These are phyloP conservation scores for Miichthys miiuy DNA, from an alignment of 2,797 vertebrate species.

Conservation along the genomic window DNA sequence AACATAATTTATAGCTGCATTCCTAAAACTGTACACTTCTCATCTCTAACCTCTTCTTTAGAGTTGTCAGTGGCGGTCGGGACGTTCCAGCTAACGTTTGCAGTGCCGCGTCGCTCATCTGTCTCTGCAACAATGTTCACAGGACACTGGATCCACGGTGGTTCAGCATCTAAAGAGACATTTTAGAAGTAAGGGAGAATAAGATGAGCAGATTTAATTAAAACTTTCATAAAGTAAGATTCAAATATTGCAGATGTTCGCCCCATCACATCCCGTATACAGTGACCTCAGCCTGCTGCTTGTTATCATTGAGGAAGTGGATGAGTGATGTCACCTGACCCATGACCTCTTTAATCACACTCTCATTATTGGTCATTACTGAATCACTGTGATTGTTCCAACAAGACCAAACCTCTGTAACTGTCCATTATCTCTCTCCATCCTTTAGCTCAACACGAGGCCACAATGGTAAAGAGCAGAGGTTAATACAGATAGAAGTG, in stretches of 20 bases:
- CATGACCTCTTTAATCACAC: conserved; percentile 47
- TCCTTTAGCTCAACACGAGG: conserved; percentile 25
- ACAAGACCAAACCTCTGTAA: conserved; percentile 8
- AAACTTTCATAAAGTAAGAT: not conserved
- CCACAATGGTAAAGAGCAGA: not conserved
- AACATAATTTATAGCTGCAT: not conserved
- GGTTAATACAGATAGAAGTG: conserved; percentile 6
- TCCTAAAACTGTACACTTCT: too few relatives aligned
- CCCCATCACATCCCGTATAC: not conserved
- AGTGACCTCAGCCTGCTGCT: conserved; percentile 41
- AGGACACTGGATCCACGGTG: conserved; percentile 92
- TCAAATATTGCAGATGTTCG: conserved; percentile 39
- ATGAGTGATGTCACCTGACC: conserved; percentile 65
- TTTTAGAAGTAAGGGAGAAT: conserved; percentile 4
- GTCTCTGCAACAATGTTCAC: conserved; percentile 87
- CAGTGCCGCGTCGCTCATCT: conserved; percentile 90
- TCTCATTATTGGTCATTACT: conserved; percentile 39
- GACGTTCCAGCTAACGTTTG: conserved; percentile 90
- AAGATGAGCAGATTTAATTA: conserved; percentile 9
- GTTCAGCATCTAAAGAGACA: conserved; percentile 86
- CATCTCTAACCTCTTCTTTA: conserved; percentile 88
- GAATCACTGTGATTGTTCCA: conserved; percentile 28
- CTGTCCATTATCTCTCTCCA: not conserved
- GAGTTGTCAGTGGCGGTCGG: conserved; percentile 92
- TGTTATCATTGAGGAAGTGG: conserved; percentile 44